phyloP scores from a whole-genome alignment of 2,888 invertebrate species.

The Diarsia brunnea region DNA sequence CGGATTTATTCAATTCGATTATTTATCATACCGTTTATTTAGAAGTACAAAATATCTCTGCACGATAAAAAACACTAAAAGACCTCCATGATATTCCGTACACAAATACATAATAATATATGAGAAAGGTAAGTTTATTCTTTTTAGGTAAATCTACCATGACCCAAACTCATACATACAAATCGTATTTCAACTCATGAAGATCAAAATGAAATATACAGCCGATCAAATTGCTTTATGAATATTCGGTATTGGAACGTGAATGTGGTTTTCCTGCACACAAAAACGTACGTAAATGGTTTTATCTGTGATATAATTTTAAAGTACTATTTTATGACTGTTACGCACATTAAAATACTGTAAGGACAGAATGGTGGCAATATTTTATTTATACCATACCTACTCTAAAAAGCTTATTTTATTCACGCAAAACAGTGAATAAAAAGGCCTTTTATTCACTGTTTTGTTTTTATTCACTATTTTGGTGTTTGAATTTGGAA shows the following conservation, averaged over 20 bases:
- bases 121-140: constrained; percentile 10
- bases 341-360: neutral
- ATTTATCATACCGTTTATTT: neutral
- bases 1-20: neutral
- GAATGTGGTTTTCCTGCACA: constrained; percentile 12
- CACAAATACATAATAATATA: neutral
- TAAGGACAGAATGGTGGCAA: neutral
- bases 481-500: no score
- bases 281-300: neutral
- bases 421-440: no score
- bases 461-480: no score
- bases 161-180: constrained; percentile 41
- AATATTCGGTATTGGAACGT: constrained; percentile 30
- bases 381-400: neutral
- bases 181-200: constrained; percentile 39
- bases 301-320: neutral
- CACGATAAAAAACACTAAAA: neutral
- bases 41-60: neutral
- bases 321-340: neutral
- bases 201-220: constrained; percentile 27
- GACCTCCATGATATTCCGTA: neutral
- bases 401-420: no score
- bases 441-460: no score
- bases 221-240: constrained; percentile 22
- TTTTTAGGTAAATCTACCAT: constrained; percentile 26